A percentile compares a stretch with the other conserved stretches of the same genome.
These are phyloP conservation scores for Heliconius aoede DNA, from an alignment of 2,888 invertebrate species.

Conservation along the genomic window DNA sequence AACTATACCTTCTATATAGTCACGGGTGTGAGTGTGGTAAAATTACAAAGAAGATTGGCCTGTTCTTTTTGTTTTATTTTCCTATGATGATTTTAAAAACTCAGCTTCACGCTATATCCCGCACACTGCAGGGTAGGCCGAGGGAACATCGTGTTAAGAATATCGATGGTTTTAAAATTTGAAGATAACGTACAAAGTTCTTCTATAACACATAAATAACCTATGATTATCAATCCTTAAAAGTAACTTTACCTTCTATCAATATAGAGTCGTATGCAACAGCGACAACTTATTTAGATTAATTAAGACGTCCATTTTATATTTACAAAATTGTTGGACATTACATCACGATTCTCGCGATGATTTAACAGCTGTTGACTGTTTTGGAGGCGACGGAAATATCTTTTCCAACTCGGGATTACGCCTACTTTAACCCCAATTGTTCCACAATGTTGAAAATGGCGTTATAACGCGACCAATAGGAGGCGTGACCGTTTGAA, in stretches of 20 bases:
- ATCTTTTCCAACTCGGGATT: conserved; percentile 67
- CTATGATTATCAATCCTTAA: background rate
- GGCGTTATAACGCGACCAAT: conserved; percentile 75
- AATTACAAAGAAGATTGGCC: too few relatives aligned
- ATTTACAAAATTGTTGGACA: conserved; percentile 30
- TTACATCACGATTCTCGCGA: conserved; percentile 54
- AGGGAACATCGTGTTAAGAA: too few relatives aligned
- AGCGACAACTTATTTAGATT: conserved; percentile 4
- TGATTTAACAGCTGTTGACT: conserved; percentile 73
- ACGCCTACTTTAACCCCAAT: conserved; percentile 78
- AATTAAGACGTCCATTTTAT: conserved; percentile 16
- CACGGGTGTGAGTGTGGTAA: too few relatives aligned
- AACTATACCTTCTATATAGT: too few relatives aligned
- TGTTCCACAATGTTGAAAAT: conserved; percentile 79
- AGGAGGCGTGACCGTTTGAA: conserved; percentile 71
- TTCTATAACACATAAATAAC: background rate
- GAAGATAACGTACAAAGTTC: background rate
- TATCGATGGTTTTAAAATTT: too few relatives aligned
- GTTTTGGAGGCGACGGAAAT: conserved; percentile 62
- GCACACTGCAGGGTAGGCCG: too few relatives aligned
- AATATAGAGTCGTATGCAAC: background rate
- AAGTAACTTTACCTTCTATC: background rate
- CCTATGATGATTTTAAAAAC: too few relatives aligned
- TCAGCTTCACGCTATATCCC: too few relatives aligned
- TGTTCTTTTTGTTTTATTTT: too few relatives aligned